A percentile compares a stretch with the other conserved stretches of the same genome.
Conservation (phyloP, 2,113 vertebrate genomes). For the Sylvietta virens region DNA sequence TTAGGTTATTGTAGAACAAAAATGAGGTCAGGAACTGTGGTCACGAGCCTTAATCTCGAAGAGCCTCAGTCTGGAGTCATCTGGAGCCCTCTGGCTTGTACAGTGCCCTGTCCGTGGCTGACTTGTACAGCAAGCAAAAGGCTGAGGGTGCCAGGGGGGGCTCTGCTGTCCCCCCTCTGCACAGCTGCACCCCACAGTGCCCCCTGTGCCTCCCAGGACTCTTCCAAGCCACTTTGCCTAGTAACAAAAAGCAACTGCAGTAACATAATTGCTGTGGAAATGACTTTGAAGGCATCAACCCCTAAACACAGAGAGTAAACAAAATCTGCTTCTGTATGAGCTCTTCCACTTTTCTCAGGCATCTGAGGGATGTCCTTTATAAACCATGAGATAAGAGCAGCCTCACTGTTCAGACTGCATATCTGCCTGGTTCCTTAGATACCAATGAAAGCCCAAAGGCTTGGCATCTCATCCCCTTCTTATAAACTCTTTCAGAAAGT, state of each 20-base stretch:
- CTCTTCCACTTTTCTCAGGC: constrained; percentile 57
- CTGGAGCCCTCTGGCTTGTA: not conserved
- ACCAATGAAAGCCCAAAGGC: constrained; percentile 62
- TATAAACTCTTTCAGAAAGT: constrained; percentile 36
- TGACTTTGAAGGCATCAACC: not conserved
- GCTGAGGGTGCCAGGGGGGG: not conserved
- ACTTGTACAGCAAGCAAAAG: accelerated
- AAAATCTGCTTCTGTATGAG: constrained; percentile 37
- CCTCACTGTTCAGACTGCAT: constrained; percentile 56
- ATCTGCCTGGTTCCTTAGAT: constrained; percentile 71
- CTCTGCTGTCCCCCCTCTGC: not conserved
- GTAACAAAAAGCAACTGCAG: not conserved
- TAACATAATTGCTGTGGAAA: not conserved
- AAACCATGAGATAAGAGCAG: constrained; percentile 68
- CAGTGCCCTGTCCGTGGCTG: not conserved
- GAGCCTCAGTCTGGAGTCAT: not conserved
- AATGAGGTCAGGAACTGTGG: constrained; percentile 8
- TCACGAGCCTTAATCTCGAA: not conserved
- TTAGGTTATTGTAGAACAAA: not conserved
- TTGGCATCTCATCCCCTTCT: constrained; percentile 36
- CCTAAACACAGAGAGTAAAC: not conserved
- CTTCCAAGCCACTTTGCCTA: not conserved
- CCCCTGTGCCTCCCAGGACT: accelerated
- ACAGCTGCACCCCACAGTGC: not conserved
- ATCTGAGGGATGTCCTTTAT: constrained; percentile 64